Conservation (phyloP, 2,113 vertebrate species). For the Phalacrocorax brasilianus region DNA sequence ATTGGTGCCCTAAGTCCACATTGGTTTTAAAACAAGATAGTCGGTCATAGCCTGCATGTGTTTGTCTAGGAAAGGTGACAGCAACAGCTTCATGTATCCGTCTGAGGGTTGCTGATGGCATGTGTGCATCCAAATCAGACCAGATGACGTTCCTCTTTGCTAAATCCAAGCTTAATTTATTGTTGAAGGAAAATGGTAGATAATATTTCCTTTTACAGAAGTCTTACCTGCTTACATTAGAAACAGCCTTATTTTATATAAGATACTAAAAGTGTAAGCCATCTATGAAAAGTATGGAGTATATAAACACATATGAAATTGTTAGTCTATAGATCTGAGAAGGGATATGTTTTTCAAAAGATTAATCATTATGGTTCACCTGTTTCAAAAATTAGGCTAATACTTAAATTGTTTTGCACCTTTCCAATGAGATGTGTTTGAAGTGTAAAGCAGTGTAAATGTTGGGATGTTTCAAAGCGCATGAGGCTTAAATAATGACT, state of each 20-base stretch:
- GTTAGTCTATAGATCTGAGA: neutral
- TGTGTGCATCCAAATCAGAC: neutral
- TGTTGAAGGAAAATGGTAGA: neutral
- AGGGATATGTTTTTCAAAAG: neutral
- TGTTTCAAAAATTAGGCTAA: neutral
- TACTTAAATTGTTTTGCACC: neutral
- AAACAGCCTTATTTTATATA: neutral
- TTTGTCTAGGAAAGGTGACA: neutral
- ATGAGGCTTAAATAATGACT: neutral
- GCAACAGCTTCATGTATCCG: neutral
- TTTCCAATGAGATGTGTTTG: neutral
- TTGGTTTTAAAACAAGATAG: neutral
- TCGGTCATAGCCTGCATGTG: neutral
- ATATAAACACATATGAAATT: neutral
- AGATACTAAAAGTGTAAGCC: neutral
- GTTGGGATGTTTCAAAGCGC: neutral
- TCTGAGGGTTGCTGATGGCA: neutral
- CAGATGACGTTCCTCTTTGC: neutral
- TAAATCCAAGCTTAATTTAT: neutral
- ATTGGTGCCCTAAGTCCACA: neutral
- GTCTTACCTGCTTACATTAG: neutral
- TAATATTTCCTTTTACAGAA: neutral
- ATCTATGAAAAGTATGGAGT: neutral
- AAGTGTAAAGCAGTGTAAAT: neutral
- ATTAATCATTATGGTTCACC: neutral